phyloP scores from a whole-genome alignment of 92 coral and sea anemone genomes.

The Metridium senile region DNA sequence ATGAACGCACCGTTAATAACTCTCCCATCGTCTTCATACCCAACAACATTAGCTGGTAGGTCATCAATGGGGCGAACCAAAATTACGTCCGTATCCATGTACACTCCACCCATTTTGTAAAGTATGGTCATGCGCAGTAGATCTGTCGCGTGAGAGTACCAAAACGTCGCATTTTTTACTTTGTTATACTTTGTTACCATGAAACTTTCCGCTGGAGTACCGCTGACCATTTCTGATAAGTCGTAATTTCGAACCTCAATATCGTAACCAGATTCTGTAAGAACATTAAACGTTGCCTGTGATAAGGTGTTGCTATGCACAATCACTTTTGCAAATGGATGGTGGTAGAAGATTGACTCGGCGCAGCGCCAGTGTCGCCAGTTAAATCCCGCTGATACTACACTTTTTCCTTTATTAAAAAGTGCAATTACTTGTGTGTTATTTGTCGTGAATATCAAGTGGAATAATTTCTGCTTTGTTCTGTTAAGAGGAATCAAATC shows the following conservation, averaged over 20 bases:
- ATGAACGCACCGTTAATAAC: constrained; percentile 39
- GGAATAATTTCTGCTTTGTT: constrained; percentile 8
- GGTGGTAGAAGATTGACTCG: constrained; percentile 50
- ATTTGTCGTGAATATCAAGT: constrained; percentile 46
- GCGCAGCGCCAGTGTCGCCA: constrained; percentile 46
- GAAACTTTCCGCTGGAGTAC: constrained; percentile 45
- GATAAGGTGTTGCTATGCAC: constrained; percentile 45
- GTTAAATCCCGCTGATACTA: constrained; percentile 11
- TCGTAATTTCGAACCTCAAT: constrained; percentile 35
- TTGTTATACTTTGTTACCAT: constrained; percentile 7
- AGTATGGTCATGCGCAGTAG: constrained; percentile 33
- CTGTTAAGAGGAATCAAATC: not conserved
- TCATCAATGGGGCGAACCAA: constrained; percentile 27
- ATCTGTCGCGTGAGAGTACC: constrained; percentile 53
- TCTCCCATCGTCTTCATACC: constrained; percentile 12
- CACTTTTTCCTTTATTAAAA: too few species aligned
- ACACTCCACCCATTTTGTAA: constrained; percentile 47
- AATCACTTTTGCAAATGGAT: constrained; percentile 45
- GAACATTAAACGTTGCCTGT: constrained; percentile 25
- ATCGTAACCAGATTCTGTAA: constrained; percentile 46
- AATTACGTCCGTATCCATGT: constrained; percentile 50
- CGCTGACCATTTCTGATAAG: constrained; percentile 17
- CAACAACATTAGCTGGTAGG: constrained; percentile 28
- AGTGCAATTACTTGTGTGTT: not conserved
- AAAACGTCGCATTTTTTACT: constrained; percentile 25